Evolutionary conservation across 2,797 vertebrate species (phyloP), one percentile per base, ranked within the genome.

Genomic region (Sitta carolinensis): DNA sequence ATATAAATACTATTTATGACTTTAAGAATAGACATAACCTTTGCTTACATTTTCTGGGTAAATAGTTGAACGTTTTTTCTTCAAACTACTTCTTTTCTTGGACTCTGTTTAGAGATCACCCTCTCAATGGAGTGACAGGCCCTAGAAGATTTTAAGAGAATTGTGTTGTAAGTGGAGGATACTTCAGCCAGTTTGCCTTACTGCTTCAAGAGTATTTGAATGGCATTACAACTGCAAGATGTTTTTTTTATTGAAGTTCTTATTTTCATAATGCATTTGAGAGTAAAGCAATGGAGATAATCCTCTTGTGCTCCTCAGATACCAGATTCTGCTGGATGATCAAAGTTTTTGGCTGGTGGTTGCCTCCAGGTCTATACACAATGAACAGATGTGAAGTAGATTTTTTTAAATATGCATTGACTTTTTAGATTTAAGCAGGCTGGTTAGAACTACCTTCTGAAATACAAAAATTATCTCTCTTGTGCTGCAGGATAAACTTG

Each of bases 291-390:
- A 51, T 34, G 34, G 81, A 82, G 75, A 74, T 63, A 93, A 64
- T 76, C 55, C 83, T 89, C 58, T 79, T 73, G 77, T 63, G 79
- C 59, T 87, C 52, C 86, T 91, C 82, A 63, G 73, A 80, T 70
- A 83, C 47, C 48, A 89, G 36, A 59, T 85, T 70, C 51, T 92
- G 29, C 57, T 74, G 48, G 29, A 67, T 96, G 87, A 96, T 97
- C 91, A 96, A 95, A 95, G 91, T 79, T 87, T 89, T 94, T 88
- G 67, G 7, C 40, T 94, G 67, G 38, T 89, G 51, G 20, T 88
- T 96, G 93, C 91, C 95, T 94, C 59, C 50, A 90, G 95, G 77
- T 85, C 36, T 64, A 18, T 82, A 82, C 38, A 79, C 83, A 90
- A 84, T 30, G 70, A 94, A 91, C 95, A 94, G 93, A 93, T 96